Evolutionary conservation across 1,140 invertebrate genomes (phyloP), one percentile per base, ranked within the genome.

Genomic region (Drosophila leontia): DNA sequence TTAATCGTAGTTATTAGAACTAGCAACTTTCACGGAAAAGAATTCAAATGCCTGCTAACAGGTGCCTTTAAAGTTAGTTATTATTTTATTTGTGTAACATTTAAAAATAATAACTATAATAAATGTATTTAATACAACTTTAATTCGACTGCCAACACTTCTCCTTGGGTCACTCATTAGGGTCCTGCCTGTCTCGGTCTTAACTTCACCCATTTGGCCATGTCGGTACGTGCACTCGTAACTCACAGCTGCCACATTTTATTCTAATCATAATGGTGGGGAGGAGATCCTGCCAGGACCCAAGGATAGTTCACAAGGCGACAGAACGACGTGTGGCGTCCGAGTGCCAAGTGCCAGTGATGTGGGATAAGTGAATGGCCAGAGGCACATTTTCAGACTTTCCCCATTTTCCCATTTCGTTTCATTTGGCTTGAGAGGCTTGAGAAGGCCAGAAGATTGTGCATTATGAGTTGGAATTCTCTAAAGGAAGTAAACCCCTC

Each of bases 181-280:
- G 78, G 75, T 71, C 53, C 61, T 68, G 62, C 13, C 34, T 45
- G 23, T 15, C 50, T 47, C 29, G 42, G 37, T 35, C 61, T 17
- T 15, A 15, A n/a, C 34, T 70, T 45, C 13, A 29, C 26, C 47
- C 26, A 50, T 50, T 50, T n/a, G 26, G 3, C 15, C 26, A n/a
- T 29, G 3, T 34, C 17, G 13, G 59, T 72, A 86, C 75, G 82
- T 86, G 82, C 57, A 23, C 82, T 83, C 82, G 77, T 85, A 80
- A 78, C 50, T 84, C 68, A 85, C 81, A 85, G 57, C 69, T 85
- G 82, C 74, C 82, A 75, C 81, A 67, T 78, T 78, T 82, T 76
- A 78, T 81, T 78, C 50, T 37, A 60, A 67, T 78, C 75, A 72
- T 50, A 45, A 45, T 29, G 15, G 15, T 9, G 26, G 35, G 19